Conservation (phyloP, 2,113 vertebrate genomes). For the Peromyscus maniculatus region DNA sequence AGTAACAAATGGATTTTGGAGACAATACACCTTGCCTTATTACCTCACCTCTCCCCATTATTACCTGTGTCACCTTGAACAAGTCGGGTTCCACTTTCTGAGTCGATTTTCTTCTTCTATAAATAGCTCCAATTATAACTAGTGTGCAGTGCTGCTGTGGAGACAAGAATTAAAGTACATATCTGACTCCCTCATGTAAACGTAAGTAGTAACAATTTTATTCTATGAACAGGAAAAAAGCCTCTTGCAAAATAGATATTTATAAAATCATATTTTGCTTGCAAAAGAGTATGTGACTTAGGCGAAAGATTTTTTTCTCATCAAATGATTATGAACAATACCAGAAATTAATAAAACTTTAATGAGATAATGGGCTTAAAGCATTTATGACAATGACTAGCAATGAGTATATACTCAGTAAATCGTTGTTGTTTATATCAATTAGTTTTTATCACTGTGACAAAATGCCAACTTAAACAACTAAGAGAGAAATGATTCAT, state of each 20-base stretch:
- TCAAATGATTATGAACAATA: neutral
- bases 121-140: slow-evolving; percentile 23
- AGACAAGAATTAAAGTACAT: neutral
- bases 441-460: neutral
- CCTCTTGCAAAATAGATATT: neutral
- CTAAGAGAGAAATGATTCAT: neutral
- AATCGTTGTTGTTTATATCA: neutral
- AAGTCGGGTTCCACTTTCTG: neutral
- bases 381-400: neutral
- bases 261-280: slow-evolving; percentile 39
- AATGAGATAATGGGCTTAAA: neutral
- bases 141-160: neutral
- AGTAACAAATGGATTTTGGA: neutral
- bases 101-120: slow-evolving; percentile 29
- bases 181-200: neutral
- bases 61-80: slow-evolving; percentile 14
- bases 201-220: neutral
- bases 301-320: slow-evolving; percentile 22
- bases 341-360: neutral
- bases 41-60: neutral
- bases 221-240: neutral
- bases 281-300: neutral
- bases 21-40: neutral
- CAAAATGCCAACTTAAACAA: neutral
- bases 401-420: neutral